A percentile compares a stretch with the other conserved stretches of the same genome.
These are phyloP conservation scores for Drosophila suboccidentalis DNA, from an alignment of 2,888 invertebrate genomes.

Conservation along the genomic window DNA sequence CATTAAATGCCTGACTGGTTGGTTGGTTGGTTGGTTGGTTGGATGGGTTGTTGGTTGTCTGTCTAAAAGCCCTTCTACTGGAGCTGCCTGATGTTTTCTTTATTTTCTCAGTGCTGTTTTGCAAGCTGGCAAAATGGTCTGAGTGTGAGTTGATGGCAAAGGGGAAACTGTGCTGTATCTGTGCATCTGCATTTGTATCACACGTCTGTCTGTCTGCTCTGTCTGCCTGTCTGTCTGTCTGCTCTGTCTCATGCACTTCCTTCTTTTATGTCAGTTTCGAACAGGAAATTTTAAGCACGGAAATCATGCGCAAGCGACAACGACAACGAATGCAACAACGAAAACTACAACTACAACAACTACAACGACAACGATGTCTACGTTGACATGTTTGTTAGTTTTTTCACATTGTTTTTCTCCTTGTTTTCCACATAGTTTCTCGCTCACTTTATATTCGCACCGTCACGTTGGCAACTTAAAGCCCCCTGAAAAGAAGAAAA, in stretches of 20 bases:
- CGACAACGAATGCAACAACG: slow-evolving; percentile 31
- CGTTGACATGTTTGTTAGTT: slow-evolving; percentile 56
- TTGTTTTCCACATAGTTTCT: slow-evolving; percentile 22
- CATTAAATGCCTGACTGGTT: slow-evolving; percentile 52
- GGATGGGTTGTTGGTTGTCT: slow-evolving; percentile 6
- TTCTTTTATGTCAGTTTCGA: slow-evolving; percentile 72
- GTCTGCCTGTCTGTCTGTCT: slow-evolving; percentile 24
- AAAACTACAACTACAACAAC: slow-evolving; percentile 31
- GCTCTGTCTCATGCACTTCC: slow-evolving; percentile 44
- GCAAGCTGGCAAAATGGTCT: no score
- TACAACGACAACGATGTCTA: slow-evolving; percentile 28
- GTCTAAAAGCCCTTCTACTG: slow-evolving; percentile 7
- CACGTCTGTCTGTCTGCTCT: slow-evolving; percentile 34
- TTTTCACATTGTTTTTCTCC: slow-evolving; percentile 42
- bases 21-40: slow-evolving; percentile 7
- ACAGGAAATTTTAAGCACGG: slow-evolving; percentile 75
- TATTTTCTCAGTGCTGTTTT: no score
- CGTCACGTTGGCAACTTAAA: slow-evolving; percentile 42
- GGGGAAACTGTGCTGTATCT: slow-evolving; percentile 7
- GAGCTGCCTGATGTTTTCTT: slow-evolving; percentile 20
- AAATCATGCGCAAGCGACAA: slow-evolving; percentile 68
- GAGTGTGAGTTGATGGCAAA: no score
- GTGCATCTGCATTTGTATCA: slow-evolving; percentile 47
- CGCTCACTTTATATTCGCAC: slow-evolving; percentile 38
- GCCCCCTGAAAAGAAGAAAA: slow-evolving; percentile 14